Evolutionary conservation across 2,113 vertebrate species (phyloP).

Genomic region (Vulpes lagopus): DNA sequence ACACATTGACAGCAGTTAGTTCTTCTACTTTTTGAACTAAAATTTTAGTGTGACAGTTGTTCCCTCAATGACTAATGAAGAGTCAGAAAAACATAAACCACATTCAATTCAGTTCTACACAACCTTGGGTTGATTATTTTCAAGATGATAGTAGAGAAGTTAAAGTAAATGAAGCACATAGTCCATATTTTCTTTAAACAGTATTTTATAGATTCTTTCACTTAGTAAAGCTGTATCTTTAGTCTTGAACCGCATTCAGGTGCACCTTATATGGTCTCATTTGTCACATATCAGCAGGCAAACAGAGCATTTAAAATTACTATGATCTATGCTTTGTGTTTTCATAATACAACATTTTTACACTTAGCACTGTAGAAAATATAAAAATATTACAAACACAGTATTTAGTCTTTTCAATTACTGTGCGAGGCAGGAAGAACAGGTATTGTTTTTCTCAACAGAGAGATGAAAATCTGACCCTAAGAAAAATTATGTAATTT

Average conservation of each 20-base stretch:
- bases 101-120: neutral
- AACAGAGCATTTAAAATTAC: neutral
- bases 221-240: neutral
- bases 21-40: neutral
- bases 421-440: neutral
- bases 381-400: neutral
- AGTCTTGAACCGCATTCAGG: neutral
- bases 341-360: neutral
- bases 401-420: neutral
- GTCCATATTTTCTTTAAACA: neutral
- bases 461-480: neutral
- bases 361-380: neutral
- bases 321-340: neutral
- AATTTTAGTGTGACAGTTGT: neutral
- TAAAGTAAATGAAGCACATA: neutral
- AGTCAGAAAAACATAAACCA: neutral
- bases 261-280: neutral
- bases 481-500: neutral
- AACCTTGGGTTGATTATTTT: neutral
- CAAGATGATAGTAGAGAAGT: neutral
- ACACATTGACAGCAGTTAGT: neutral
- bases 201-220: neutral
- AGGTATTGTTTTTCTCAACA: neutral
- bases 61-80: constrained; percentile 15
- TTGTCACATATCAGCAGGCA: neutral